Conservation (phyloP, 2,113 vertebrate species). For the Oreotragus oreotragus region DNA sequence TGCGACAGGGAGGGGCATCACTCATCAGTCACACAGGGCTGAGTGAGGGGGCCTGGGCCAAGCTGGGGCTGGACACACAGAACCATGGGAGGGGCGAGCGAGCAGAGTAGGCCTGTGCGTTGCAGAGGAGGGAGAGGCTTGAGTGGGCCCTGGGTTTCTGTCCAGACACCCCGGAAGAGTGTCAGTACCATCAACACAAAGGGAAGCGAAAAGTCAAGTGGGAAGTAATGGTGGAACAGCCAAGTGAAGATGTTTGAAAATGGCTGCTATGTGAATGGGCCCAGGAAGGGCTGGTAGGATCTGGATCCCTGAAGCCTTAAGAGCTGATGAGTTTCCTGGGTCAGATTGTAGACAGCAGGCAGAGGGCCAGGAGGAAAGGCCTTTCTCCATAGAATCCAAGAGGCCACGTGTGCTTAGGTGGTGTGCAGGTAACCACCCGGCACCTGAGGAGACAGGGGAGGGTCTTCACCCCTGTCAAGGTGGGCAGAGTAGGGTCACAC, state of each 20-base stretch:
- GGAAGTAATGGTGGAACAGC: neutral
- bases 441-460: neutral
- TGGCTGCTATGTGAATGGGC: neutral
- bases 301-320: neutral
- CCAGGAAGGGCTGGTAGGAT: neutral
- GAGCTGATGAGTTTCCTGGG: neutral
- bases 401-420: accelerated
- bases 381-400: neutral
- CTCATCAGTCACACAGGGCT: neutral
- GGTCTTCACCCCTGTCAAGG: neutral
- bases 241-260: neutral
- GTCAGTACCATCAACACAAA: neutral
- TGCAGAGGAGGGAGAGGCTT: neutral
- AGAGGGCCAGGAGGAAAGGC: neutral
- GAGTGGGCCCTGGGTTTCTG: neutral
- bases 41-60: neutral
- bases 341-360: neutral
- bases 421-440: neutral
- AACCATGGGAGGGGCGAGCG: accelerated
- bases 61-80: neutral
- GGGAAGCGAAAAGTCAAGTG: neutral
- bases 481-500: neutral
- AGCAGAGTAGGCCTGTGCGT: neutral
- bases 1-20: neutral
- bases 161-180: neutral